phyloP scores from a whole-genome alignment of 2,113 vertebrate genomes.

The Halcyon malimbica region DNA sequence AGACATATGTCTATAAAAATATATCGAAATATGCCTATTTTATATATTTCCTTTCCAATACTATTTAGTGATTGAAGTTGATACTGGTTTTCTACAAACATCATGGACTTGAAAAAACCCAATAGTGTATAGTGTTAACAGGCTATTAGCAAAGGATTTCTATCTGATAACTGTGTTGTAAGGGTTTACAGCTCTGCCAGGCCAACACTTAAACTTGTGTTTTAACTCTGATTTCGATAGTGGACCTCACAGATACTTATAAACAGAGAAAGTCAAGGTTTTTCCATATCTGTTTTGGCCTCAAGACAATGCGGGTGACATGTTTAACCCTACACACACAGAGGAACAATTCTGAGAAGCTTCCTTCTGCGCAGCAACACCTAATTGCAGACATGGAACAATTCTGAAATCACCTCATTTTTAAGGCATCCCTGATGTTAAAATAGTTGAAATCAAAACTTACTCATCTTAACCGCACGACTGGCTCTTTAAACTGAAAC shows the following conservation, averaged over 20 bases:
- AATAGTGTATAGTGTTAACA: background rate
- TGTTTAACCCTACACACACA: rapidly evolving
- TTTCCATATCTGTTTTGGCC: background rate
- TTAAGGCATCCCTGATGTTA: background rate
- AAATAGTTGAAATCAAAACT: background rate
- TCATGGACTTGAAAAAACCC: rapidly evolving
- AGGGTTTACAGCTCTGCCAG: background rate
- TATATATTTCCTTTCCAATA: background rate
- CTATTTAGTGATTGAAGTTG: background rate
- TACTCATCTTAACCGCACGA: background rate
- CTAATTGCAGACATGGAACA: rapidly evolving
- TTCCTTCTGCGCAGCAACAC: background rate
- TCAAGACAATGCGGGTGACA: background rate
- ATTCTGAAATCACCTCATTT: background rate
- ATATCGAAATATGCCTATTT: too few species aligned
- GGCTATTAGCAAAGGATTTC: background rate
- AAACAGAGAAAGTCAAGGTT: background rate
- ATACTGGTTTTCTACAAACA: background rate
- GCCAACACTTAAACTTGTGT: background rate
- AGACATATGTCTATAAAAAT: too few species aligned
- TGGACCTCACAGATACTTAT: background rate
- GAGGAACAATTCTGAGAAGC: background rate
- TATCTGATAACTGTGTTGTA: background rate
- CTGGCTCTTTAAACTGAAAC: background rate
- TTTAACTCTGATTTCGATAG: background rate